These are phyloP conservation scores for Mesembrinibis cayennensis DNA, from an alignment of 2,113 vertebrate species.

Conservation along the genomic window DNA sequence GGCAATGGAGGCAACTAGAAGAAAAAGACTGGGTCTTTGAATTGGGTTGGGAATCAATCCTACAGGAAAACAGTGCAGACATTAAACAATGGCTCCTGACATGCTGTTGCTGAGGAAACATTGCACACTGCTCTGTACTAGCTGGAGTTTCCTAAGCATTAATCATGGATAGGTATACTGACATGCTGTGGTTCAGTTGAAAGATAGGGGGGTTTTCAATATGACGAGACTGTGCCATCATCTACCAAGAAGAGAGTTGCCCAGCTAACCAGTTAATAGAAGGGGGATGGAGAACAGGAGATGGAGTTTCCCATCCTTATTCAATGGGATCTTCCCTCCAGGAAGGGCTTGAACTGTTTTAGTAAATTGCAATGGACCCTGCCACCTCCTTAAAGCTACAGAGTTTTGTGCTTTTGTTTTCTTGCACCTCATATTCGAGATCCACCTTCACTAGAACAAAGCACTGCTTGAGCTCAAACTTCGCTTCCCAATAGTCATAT, in stretches of 20 bases:
- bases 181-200: background rate
- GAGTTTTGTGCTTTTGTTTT: background rate
- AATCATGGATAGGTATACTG: background rate
- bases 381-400: background rate
- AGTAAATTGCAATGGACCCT: background rate
- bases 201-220: background rate
- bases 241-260: background rate
- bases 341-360: background rate
- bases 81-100: background rate
- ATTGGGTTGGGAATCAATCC: background rate
- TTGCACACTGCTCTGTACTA: background rate
- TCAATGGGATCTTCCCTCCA: background rate
- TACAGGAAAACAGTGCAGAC: background rate
- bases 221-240: background rate
- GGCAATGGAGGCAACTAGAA: background rate
- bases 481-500: background rate
- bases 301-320: background rate
- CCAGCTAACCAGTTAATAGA: background rate
- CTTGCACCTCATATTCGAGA: background rate
- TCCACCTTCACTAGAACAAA: background rate
- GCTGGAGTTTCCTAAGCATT: background rate
- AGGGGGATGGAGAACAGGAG: background rate
- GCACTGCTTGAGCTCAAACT: background rate
- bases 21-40: background rate
- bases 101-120: background rate